phyloP scores from a whole-genome alignment of 2,113 vertebrate genomes.

The Triplophysa siluroides region DNA sequence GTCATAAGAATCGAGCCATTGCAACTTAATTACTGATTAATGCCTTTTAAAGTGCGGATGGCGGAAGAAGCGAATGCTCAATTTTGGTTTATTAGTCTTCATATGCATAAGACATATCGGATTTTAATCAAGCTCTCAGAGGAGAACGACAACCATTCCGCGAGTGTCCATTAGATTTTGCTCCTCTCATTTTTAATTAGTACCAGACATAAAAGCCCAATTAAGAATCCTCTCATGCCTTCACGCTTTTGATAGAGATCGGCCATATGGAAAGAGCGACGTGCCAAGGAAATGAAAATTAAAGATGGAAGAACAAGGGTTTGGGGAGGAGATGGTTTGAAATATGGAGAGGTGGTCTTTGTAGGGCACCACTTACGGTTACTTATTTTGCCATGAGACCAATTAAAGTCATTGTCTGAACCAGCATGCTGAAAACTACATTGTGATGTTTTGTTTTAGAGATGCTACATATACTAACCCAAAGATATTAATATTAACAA shows the following conservation, averaged over 20 bases:
- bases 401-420: constrained; percentile 31
- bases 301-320: constrained; percentile 17
- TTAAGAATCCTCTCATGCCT: constrained; percentile 36
- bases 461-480: constrained; percentile 1
- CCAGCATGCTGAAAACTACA: constrained; percentile 3
- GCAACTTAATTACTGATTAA: constrained; percentile 12
- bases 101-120: constrained; percentile 18
- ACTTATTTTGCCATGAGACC: not conserved
- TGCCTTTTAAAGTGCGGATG: not conserved
- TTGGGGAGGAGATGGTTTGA: constrained; percentile 8
- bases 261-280: constrained; percentile 38
- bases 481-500: not conserved
- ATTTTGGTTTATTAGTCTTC: constrained; percentile 30
- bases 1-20: constrained; percentile 17
- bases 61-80: not conserved
- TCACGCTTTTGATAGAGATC: constrained; percentile 38
- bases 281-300: constrained; percentile 36
- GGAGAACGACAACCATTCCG: constrained; percentile 24
- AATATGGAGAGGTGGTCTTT: not conserved
- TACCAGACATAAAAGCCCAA: constrained; percentile 42
- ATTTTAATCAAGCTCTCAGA: constrained; percentile 35
- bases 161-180: constrained; percentile 30
- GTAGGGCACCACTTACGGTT: constrained; percentile 13
- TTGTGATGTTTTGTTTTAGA: not conserved
- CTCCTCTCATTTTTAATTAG: constrained; percentile 44